These are phyloP conservation scores for Drosophila fulvimacula DNA, from an alignment of 2,888 invertebrate species.

Conservation along the genomic window DNA sequence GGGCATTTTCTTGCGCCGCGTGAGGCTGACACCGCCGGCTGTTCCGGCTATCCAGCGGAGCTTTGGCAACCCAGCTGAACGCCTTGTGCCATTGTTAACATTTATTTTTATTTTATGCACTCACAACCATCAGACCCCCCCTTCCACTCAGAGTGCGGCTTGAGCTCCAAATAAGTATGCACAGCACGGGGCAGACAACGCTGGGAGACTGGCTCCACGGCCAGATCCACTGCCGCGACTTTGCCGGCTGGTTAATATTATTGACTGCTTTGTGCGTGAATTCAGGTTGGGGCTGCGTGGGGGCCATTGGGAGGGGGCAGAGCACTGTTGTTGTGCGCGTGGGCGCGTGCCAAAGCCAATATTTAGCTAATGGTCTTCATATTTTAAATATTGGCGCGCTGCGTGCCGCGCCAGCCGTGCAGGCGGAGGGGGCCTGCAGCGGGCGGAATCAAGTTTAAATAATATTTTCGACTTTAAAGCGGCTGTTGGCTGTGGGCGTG, in stretches of 20 bases:
- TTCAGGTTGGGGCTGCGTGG: not conserved
- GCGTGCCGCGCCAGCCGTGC: conserved; percentile 33
- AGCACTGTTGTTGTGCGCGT: conserved; percentile 50
- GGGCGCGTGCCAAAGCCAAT: conserved; percentile 79
- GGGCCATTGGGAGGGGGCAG: not conserved
- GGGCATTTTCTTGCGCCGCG: conserved; percentile 66
- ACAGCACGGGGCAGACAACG: conserved; percentile 71
- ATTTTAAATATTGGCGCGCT: conserved; percentile 75
- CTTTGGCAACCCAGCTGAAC: conserved; percentile 50
- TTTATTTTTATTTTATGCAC: conserved; percentile 81
- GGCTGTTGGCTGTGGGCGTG: not conserved
- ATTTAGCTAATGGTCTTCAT: conserved; percentile 80
- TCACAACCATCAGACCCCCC: conserved; percentile 47
- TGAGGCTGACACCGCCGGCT: conserved; percentile 64
- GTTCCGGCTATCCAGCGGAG: conserved; percentile 28
- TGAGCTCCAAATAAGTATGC: conserved; percentile 80
- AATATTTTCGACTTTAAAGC: conserved; percentile 1
- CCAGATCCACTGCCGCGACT: conserved; percentile 40
- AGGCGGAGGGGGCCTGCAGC: too few species aligned
- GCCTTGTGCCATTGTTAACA: conserved; percentile 80
- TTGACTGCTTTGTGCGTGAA: conserved; percentile 69
- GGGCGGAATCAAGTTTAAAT: not conserved
- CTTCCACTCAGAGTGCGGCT: conserved; percentile 38
- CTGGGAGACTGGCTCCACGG: conserved; percentile 10
- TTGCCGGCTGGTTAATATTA: conserved; percentile 71